phyloP scores from a whole-genome alignment of 2,797 vertebrate genomes.

The Lemur catta region DNA sequence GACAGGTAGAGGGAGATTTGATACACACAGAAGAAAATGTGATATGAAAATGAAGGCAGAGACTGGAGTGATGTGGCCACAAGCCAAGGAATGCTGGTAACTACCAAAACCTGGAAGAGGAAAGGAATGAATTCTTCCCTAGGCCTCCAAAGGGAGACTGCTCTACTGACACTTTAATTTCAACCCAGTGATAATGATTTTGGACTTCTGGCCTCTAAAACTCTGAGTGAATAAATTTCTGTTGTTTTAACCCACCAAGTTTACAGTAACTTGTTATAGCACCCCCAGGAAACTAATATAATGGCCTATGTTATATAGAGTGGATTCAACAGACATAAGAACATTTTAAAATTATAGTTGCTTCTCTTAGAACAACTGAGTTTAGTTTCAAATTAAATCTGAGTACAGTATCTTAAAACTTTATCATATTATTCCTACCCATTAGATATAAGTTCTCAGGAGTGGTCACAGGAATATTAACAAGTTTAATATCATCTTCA shows the following conservation, averaged over 20 bases:
- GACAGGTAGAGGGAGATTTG: background rate
- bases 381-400: constrained; percentile 18
- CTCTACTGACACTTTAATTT: background rate
- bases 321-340: background rate
- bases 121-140: background rate
- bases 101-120: background rate
- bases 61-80: background rate
- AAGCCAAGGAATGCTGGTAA: background rate
- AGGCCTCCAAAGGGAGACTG: background rate
- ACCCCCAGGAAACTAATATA: background rate
- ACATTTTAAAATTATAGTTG: constrained; percentile 2
- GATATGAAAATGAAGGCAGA: background rate
- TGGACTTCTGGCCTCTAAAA: background rate
- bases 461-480: constrained; percentile 93
- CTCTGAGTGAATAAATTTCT: background rate
- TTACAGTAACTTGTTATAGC: background rate
- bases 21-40: background rate
- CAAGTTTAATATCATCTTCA: constrained; percentile 89
- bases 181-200: background rate
- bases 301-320: background rate
- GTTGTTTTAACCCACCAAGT: background rate
- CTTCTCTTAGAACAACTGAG: constrained; percentile 10
- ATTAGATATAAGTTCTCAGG: constrained; percentile 98
- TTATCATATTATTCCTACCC: constrained; percentile 85
- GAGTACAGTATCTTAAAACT: constrained; percentile 11